Evolutionary conservation across 1,140 invertebrate species (phyloP), one percentile per base, ranked within the genome.

Genomic region (Anastrepha obliqua): DNA sequence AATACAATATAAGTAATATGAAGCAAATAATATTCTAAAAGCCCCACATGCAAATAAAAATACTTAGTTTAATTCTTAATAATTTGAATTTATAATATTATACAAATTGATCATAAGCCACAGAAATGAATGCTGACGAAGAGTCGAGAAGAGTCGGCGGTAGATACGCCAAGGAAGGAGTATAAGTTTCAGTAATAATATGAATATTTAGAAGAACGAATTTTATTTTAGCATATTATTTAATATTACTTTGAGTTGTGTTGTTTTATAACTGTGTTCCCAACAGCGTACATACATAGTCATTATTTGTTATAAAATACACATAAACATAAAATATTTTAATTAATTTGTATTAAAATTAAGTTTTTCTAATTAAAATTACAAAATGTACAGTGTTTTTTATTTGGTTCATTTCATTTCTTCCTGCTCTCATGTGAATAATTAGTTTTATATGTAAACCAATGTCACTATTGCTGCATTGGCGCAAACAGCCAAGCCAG

Each of bases 311-410:
- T 67, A 20, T 67, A 67, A 13, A 13, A 67, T 11, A 42, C 39
- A 39, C 4, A 67, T 67, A 20, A 20, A 67, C 39, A 65, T 29
- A 65, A 29, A 65, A 8, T 8, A 65, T 29, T 8, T 58, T 8
- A 58, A 58, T 13, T 58, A 58, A 58, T 58, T 58, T 58, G 7
- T 2, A 58, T 8, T 58, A 29, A 29, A 29, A 29, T 29, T 67
- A 39, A 39, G 29, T 67, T 67, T 39, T 39, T 29, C 39, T 2
- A 9, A 29, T 67, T 20, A 67, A 42, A 20, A 4, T 9, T 39
- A 67, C 29, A 67, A 67, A 67, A 29, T 67, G 64, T 67, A 39
- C 64, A 67, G 29, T 67, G 17, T 67, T 67, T n/a, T 67, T 67
- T 65, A 58, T 8, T 65, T 65, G 7, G 8, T 29, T 67, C 29